Percentiles rank a stretch among this genome's conserved stretches.
These are phyloP conservation scores for Orthochromis indermauri DNA, from an alignment of 2,113 vertebrate genomes.

Conservation along the genomic window DNA sequence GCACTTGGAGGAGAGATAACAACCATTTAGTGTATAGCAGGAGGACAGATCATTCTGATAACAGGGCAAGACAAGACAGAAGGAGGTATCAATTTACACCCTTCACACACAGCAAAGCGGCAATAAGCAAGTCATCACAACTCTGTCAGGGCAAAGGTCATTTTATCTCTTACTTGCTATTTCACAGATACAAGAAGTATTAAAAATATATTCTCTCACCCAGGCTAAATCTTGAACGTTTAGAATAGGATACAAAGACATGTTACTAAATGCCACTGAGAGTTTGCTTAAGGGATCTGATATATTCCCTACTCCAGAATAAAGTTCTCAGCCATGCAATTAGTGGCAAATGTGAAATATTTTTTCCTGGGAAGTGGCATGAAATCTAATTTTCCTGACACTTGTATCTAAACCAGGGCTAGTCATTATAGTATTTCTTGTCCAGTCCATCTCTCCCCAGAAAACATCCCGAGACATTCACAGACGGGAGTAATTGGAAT, in stretches of 20 bases:
- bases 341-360: slow-evolving; percentile 20
- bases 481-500: slow-evolving; percentile 54
- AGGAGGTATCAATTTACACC: slow-evolving; percentile 58
- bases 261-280: neutral
- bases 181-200: neutral
- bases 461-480: slow-evolving; percentile 43
- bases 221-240: neutral
- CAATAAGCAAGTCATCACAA: slow-evolving; percentile 56
- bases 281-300: neutral
- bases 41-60: slow-evolving; percentile 54
- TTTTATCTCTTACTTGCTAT: neutral
- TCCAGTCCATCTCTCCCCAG: slow-evolving; percentile 18
- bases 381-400: slow-evolving; percentile 47
- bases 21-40: slow-evolving; percentile 43
- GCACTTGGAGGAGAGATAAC: slow-evolving; percentile 47
- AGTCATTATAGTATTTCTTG: slow-evolving; percentile 31
- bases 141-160: slow-evolving; percentile 40
- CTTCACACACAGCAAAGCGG: slow-evolving; percentile 27
- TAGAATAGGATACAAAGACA: neutral
- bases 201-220: neutral
- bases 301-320: neutral
- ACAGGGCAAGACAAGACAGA: slow-evolving; percentile 44
- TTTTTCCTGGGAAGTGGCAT: slow-evolving; percentile 11
- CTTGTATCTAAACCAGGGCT: slow-evolving; percentile 29
- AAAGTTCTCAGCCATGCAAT: slow-evolving; percentile 13